These are phyloP conservation scores for Enteromius afrohamiltoni DNA, from an alignment of 2,797 vertebrate genomes.

Conservation along the genomic window DNA sequence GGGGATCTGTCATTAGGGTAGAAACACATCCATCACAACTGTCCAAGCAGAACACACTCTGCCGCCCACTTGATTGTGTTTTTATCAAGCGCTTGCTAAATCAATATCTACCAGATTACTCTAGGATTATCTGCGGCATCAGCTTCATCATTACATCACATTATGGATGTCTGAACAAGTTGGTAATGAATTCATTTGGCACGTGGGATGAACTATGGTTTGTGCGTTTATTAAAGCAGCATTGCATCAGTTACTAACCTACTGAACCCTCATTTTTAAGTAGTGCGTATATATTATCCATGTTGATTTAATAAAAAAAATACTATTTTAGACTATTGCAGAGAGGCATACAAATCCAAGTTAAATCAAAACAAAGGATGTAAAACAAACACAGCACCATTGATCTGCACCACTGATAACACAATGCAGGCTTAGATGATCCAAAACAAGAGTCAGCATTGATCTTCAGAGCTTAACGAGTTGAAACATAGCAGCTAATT, in stretches of 20 bases:
- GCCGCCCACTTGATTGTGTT: constrained; percentile 45
- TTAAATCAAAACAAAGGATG: neutral
- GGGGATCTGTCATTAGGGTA: constrained; percentile 35
- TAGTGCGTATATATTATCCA: neutral
- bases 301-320: neutral
- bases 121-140: constrained; percentile 47
- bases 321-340: neutral
- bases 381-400: neutral
- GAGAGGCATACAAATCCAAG: neutral
- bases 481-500: constrained; percentile 35
- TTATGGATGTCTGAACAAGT: constrained; percentile 37
- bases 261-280: neutral
- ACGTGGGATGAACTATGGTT: neutral
- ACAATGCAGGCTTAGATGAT: constrained; percentile 5
- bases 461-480: constrained; percentile 15
- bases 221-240: constrained; percentile 23
- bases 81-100: constrained; percentile 47
- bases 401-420: neutral
- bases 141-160: constrained; percentile 46
- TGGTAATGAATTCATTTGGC: constrained; percentile 28
- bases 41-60: constrained; percentile 30
- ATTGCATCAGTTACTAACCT: neutral
- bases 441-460: neutral
- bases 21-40: constrained; percentile 39
- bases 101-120: constrained; percentile 59